Evolutionary conservation across 2,113 vertebrate species (phyloP).

Genomic region (Alethe diademata): DNA sequence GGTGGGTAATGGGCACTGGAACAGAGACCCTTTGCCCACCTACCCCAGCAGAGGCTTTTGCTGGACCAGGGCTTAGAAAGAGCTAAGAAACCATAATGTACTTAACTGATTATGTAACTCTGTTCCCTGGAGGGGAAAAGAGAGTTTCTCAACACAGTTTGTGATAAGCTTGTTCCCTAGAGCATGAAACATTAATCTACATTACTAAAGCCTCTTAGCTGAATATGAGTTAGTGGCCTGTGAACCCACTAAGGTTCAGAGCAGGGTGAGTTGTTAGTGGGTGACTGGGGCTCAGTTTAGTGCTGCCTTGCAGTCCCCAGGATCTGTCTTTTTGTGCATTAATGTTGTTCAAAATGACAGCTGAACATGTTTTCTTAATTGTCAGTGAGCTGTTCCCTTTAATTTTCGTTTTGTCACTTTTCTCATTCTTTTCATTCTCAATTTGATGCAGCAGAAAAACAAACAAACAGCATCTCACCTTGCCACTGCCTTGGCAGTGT

Average conservation of each 20-base stretch:
- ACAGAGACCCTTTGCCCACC: not conserved
- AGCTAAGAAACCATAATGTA: not conserved
- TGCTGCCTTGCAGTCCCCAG: not conserved
- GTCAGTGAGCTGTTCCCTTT: not conserved
- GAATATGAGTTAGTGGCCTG: not conserved
- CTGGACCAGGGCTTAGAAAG: not conserved
- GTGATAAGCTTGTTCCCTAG: conserved; percentile 57
- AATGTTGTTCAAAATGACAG: not conserved
- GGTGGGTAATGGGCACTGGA: not conserved
- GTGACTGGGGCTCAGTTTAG: not conserved
- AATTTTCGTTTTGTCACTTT: not conserved
- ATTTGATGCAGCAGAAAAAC: not conserved
- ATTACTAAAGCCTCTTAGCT: conserved; percentile 59
- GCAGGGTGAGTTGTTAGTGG: not conserved
- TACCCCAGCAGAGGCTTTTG: not conserved
- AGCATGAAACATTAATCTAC: conserved; percentile 60
- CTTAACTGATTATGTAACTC: conserved; percentile 29
- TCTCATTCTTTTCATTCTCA: not conserved
- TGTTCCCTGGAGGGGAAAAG: not conserved
- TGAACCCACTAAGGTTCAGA: not conserved
- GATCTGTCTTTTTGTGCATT: not conserved
- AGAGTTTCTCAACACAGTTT: conserved; percentile 3
- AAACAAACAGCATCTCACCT: not conserved
- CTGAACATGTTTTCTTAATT: not conserved
- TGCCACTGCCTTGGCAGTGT: not conserved